A percentile compares a stretch with the other conserved stretches of the same genome.
Evolutionary conservation across 2,888 invertebrate species (phyloP).

Genomic region (Cantharis nigra): DNA sequence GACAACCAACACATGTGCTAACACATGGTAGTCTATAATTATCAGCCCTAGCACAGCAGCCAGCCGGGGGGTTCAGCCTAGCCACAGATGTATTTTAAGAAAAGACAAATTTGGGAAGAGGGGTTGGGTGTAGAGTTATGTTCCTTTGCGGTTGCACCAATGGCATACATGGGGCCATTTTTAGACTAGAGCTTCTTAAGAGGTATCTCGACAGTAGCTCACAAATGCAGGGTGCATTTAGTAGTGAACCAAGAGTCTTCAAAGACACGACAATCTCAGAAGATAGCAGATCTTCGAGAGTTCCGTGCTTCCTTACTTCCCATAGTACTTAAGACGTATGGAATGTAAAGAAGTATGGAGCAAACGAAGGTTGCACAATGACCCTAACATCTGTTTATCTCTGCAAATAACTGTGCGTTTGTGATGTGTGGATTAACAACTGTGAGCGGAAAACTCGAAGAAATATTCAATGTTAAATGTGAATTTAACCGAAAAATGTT

Average conservation of each 20-base stretch:
- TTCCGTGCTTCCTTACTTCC: conserved; percentile 97
- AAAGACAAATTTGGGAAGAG: conserved; percentile 81
- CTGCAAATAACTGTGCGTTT: not conserved
- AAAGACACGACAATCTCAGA: conserved; percentile 58
- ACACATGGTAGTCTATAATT: conserved; percentile 38
- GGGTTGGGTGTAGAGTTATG: conserved; percentile 48
- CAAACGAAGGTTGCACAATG: conserved; percentile 52
- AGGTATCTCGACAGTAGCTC: conserved; percentile 46
- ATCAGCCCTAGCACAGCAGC: conserved; percentile 37
- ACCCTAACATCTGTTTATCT: conserved; percentile 18
- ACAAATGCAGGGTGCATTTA: conserved; percentile 47
- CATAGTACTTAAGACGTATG: conserved; percentile 86
- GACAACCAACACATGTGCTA: conserved; percentile 33
- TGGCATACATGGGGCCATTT: conserved; percentile 56
- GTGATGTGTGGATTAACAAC: not conserved
- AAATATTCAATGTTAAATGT: no score
- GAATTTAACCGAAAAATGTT: not conserved
- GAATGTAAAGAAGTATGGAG: conserved; percentile 99
- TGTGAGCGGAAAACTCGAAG: not conserved
- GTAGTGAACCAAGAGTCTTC: conserved; percentile 55
- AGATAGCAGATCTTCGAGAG: conserved; percentile 58
- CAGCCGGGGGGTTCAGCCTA: conserved; percentile 44
- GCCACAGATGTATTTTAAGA: conserved; percentile 72
- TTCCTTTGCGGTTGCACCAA: conserved; percentile 49
- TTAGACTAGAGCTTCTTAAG: conserved; percentile 53